Evolutionary conservation across 1,140 invertebrate species (phyloP).

Genomic region (Gryon sp.): DNA sequence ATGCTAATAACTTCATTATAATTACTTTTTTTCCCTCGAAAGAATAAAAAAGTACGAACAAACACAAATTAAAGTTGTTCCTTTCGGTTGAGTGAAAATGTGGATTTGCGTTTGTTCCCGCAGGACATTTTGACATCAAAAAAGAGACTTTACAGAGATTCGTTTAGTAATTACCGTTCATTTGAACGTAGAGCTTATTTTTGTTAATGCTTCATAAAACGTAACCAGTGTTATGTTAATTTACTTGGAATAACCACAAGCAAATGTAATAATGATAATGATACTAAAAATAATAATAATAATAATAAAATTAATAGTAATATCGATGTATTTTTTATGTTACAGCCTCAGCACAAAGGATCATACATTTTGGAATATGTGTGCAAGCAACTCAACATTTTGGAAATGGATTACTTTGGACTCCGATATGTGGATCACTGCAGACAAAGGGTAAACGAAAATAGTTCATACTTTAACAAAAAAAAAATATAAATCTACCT

Average conservation of each 20-base stretch:
- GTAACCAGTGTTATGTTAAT: conserved; percentile 8
- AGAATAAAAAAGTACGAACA: too few species aligned
- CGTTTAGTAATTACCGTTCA: conserved; percentile 7
- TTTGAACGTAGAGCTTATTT: not conserved
- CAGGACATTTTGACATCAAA: not conserved
- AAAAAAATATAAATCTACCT: too few species aligned
- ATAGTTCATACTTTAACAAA: too few species aligned
- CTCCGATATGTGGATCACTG: conserved; percentile 94
- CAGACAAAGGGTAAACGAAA: conserved; percentile 96
- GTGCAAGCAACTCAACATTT: conserved; percentile 94
- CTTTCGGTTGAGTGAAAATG: too few species aligned
- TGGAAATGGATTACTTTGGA: conserved; percentile 98
- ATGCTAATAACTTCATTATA: too few species aligned
- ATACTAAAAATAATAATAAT: conserved; percentile 31
- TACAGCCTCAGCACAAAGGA: conserved; percentile 95
- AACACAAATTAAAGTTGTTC: too few species aligned
- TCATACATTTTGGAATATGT: conserved; percentile 95
- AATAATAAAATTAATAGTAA: conserved; percentile 28
- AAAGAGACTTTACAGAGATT: conserved; percentile 1
- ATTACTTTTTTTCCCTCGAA: too few species aligned
- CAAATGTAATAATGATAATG: conserved; percentile 9
- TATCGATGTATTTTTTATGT: conserved; percentile 60
- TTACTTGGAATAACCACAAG: not conserved
- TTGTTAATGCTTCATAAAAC: conserved; percentile 10
- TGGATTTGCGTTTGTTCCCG: too few species aligned